Percentiles rank a stretch among this genome's conserved stretches.
Evolutionary conservation across 2,888 invertebrate species (phyloP).

Genomic region (Augochlorella aurata): DNA sequence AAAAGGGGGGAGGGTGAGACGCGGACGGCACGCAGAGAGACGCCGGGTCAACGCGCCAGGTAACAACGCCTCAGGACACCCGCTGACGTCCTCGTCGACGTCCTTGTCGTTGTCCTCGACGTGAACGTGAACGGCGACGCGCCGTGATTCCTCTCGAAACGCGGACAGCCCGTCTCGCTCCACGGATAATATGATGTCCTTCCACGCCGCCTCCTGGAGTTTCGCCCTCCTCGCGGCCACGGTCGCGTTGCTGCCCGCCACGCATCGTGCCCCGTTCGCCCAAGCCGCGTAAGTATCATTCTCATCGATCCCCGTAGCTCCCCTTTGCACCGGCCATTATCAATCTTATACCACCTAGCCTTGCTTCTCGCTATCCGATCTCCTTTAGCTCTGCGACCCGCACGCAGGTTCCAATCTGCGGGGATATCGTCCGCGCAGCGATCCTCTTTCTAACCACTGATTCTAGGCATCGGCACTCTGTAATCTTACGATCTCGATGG

Average conservation of each 20-base stretch:
- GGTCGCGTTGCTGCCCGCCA: conserved; percentile 84
- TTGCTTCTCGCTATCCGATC: neutral
- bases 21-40: conserved; percentile 71
- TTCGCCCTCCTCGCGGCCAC: conserved; percentile 81
- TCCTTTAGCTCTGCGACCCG: no score
- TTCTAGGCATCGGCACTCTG: neutral
- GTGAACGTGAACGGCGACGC: conserved; percentile 47
- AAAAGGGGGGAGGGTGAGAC: conserved; percentile 68
- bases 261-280: conserved; percentile 83
- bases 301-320: conserved; percentile 16
- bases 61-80: conserved; percentile 71
- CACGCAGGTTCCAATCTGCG: neutral
- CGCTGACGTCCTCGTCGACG: conserved; percentile 64
- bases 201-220: conserved; percentile 83
- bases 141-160: conserved; percentile 47
- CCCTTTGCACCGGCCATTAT: neutral
- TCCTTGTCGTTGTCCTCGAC: conserved; percentile 58
- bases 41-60: conserved; percentile 72
- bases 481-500: conserved; percentile 13
- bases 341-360: conserved; percentile 1
- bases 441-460: neutral
- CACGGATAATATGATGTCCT: conserved; percentile 74
- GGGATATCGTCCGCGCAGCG: neutral
- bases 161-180: conserved; percentile 50
- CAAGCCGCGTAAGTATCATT: conserved; percentile 85